These are phyloP conservation scores for Ctenopoma multispine DNA, from an alignment of 2,797 vertebrate genomes.

Conservation along the genomic window DNA sequence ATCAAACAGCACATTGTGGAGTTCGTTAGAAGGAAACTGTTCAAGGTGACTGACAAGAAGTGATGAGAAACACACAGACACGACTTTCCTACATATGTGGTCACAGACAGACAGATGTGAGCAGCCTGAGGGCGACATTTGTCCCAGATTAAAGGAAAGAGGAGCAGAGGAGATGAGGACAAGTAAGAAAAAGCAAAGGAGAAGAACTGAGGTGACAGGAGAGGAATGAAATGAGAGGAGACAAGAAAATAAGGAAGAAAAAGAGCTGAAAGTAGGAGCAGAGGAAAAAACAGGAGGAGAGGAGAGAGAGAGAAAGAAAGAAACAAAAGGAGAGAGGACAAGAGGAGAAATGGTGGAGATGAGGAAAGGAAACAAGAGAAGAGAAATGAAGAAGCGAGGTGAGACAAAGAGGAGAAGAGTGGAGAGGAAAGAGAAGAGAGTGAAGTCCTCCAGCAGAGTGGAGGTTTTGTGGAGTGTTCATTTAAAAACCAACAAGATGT, in stretches of 20 bases:
- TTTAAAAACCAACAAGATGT: too few relatives aligned
- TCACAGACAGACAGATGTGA: conserved; percentile 21
- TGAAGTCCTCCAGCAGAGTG: too few relatives aligned
- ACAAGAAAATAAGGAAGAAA: background rate
- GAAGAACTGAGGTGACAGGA: background rate
- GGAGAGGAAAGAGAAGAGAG: too few relatives aligned
- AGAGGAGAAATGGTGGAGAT: background rate
- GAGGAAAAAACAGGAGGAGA: too few relatives aligned
- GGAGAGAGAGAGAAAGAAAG: too few relatives aligned
- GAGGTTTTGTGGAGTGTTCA: too few relatives aligned
- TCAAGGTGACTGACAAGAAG: conserved; percentile 35
- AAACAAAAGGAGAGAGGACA: background rate
- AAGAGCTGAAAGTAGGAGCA: too few relatives aligned
- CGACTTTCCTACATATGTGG: background rate
- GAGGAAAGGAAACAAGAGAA: too few relatives aligned
- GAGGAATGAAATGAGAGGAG: background rate
- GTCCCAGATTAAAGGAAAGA: conserved; percentile 36
- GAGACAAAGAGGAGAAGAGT: too few relatives aligned
- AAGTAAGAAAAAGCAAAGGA: background rate
- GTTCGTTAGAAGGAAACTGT: background rate
- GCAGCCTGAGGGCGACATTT: conserved; percentile 26
- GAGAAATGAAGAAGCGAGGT: too few relatives aligned
- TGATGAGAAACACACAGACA: conserved; percentile 1
- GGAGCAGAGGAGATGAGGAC: background rate
- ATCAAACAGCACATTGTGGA: too few relatives aligned